Conservation (phyloP, 2,888 invertebrate species). For the Phyto melanocephala region DNA sequence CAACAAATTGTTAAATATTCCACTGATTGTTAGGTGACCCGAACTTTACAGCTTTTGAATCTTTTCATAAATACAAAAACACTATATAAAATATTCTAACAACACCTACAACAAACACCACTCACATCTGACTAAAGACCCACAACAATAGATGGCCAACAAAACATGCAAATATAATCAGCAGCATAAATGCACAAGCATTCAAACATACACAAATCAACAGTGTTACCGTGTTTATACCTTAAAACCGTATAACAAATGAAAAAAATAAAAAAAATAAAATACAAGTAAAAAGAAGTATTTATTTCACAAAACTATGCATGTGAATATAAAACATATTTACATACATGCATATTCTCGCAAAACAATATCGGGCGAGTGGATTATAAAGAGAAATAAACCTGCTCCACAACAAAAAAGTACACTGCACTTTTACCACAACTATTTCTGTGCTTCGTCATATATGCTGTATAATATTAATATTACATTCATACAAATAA, state of each 20-base stretch:
- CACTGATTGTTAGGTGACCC: constrained; percentile 27
- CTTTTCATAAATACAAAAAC: constrained; percentile 29
- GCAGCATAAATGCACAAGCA: not conserved
- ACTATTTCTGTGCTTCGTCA: not conserved
- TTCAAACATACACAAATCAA: not conserved
- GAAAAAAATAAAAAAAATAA: constrained; percentile 24
- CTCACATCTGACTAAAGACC: constrained; percentile 22
- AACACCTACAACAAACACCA: constrained; percentile 25
- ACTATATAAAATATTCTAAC: constrained; percentile 19
- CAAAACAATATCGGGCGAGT: not conserved
- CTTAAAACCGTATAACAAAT: constrained; percentile 3
- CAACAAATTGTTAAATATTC: not conserved
- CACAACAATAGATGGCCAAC: constrained; percentile 14
- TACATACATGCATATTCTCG: not conserved
- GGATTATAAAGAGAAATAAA: not conserved
- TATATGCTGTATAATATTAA: constrained; percentile 6
- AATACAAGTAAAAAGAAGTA: constrained; percentile 27
- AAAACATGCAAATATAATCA: constrained; percentile 6
- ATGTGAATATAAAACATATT: constrained; percentile 1
- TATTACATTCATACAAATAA: not conserved
- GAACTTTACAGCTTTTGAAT: constrained; percentile 37
- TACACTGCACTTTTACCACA: not conserved
- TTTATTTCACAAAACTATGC: constrained; percentile 26
- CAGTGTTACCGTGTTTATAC: not conserved
- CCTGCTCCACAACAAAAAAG: not conserved